Evolutionary conservation across 1,140 invertebrate genomes (phyloP), one percentile per base, ranked within the genome.

Genomic region (Drosophila mojavensis): DNA sequence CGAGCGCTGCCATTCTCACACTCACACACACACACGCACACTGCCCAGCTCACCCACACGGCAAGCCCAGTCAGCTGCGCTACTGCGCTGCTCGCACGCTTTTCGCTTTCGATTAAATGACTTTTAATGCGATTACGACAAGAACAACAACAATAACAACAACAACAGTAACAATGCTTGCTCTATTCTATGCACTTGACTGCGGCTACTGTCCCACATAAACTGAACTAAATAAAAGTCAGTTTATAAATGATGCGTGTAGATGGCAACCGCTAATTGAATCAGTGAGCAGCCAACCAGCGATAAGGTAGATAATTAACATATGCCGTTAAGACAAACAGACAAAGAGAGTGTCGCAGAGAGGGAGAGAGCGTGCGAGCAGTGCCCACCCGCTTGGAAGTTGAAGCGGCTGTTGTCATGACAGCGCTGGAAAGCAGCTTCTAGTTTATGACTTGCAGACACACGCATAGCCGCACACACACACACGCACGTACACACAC

Each of bases 81-180:
- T 20, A 20, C 20, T 24, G 3, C 26, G 5, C 26, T 48, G 50
- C 47, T 11, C 47, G 48, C 50, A 51, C 74, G 71, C 78, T 79
- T 72, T 79, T 83, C 70, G 80, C 84, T 89, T 89, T 89, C 84
- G 84, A 89, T 89, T 89, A 89, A 89, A 81, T 78, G 84, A 81
- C 73, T 84, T 89, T 89, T 89, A 89, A 89, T 89, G 85, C 84
- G 84, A 89, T 89, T 89, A 89, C 81, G 62, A 48, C 80, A 54
- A 54, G 72, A 79, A 33, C 33, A 33, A 72, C 47, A 68, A 60
- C 20, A 76, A 58, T 9, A 62, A 61, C 58, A 69, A 51, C 61
- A 76, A 67, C 13, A 72, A 53, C 47, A 63, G 56, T 4, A 63
- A 64, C 51, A 51, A 64, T 36, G 20, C 39, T 17, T 47, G 13